Percentiles rank a stretch among this genome's conserved stretches.
Conservation (phyloP, 2,888 invertebrate species). For the Brachypterus glaber region DNA sequence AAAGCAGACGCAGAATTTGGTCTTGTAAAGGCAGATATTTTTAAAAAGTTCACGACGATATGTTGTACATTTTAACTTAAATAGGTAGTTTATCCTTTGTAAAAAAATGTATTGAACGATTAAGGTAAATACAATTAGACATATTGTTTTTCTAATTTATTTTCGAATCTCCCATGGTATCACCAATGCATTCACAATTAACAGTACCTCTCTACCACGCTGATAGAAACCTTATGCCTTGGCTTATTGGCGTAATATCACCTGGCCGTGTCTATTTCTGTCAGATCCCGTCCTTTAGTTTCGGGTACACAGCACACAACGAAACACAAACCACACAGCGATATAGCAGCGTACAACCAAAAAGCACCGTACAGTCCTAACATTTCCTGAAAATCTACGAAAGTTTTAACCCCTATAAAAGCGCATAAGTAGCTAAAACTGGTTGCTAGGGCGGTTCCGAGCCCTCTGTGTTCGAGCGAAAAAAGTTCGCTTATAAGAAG, state of each 20-base stretch:
- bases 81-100: too few species aligned
- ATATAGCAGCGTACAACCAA: conserved; percentile 78
- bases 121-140: too few species aligned
- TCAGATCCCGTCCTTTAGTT: conserved; percentile 81
- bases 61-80: too few species aligned
- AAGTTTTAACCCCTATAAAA: conserved; percentile 77
- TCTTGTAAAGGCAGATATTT: too few species aligned
- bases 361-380: conserved; percentile 76
- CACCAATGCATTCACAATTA: conserved; percentile 19
- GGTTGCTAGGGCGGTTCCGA: conserved; percentile 78
- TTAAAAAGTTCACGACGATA: too few species aligned
- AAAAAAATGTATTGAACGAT: too few species aligned
- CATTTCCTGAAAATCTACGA: conserved; percentile 69
- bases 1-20: too few species aligned
- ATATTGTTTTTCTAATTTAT: conserved; percentile 2
- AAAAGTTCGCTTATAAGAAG: conserved; percentile 74
- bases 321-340: conserved; percentile 72
- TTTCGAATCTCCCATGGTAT: conserved; percentile 2
- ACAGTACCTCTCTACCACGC: conserved; percentile 34
- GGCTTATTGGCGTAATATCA: conserved; percentile 30
- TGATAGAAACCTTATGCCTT: conserved; percentile 28
- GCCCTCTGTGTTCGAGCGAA: conserved; percentile 72
- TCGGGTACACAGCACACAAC: conserved; percentile 82
- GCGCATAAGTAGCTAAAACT: conserved; percentile 81
- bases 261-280: conserved; percentile 66